Conservation (phyloP, 2,113 vertebrate genomes). For the Tragelaphus scriptus region DNA sequence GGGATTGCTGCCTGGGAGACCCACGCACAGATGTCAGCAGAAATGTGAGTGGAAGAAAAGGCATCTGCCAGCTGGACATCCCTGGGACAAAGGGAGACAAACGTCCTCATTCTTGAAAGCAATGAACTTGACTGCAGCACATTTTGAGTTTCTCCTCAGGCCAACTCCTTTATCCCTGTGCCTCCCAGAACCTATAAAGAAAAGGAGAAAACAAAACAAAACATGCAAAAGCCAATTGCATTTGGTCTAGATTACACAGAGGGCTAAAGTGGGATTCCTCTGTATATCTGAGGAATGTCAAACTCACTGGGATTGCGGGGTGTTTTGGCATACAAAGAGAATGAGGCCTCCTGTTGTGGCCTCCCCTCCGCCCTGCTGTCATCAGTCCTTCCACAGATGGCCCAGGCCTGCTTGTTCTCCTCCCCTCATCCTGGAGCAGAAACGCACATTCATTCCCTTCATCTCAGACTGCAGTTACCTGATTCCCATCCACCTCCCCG, state of each 20-base stretch:
- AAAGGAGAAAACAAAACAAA: neutral
- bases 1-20: neutral
- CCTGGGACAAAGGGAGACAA: neutral
- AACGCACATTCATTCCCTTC: neutral
- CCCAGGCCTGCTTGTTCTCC: neutral
- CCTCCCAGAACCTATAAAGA: neutral
- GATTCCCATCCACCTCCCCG: neutral
- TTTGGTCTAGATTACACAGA: neutral
- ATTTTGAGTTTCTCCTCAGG: neutral
- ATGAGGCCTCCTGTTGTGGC: neutral
- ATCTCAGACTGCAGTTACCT: accelerated
- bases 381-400: neutral
- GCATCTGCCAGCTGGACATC: neutral
- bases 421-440: too few relatives aligned
- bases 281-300: neutral
- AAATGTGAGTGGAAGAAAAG: neutral
- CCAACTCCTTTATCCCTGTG: neutral
- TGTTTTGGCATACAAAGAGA: neutral
- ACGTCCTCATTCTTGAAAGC: neutral
- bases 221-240: neutral
- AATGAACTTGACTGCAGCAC: neutral
- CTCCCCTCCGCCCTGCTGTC: neutral
- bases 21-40: neutral
- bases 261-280: neutral
- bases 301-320: neutral